Percentiles rank a stretch among this genome's conserved stretches.
Evolutionary conservation across 2,888 invertebrate genomes (phyloP).

Genomic region (Phoenoteleia sp.): DNA sequence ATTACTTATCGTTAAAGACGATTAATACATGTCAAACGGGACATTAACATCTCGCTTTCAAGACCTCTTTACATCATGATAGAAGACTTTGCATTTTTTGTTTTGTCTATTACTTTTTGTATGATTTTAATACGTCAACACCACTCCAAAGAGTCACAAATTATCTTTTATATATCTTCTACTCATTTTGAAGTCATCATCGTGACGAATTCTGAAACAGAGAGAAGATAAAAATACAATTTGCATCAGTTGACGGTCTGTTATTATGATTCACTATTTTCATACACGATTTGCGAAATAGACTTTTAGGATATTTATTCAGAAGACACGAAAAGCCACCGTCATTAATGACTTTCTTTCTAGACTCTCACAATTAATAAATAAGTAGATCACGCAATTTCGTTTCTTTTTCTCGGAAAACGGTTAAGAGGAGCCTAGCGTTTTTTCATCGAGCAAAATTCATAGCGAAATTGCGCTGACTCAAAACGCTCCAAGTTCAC

Average conservation of each 20-base stretch:
- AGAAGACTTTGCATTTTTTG: conserved; percentile 87
- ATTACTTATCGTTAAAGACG: conserved; percentile 86
- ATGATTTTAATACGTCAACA: conserved; percentile 88
- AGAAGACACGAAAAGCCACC: neutral
- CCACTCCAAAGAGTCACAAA: conserved; percentile 89
- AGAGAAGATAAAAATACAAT: conserved; percentile 80
- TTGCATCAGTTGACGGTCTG: conserved; percentile 43
- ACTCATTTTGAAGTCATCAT: conserved; percentile 99
- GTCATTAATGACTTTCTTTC: neutral
- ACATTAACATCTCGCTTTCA: conserved; percentile 83
- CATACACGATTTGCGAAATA: conserved; percentile 12
- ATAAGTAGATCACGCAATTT: too few relatives aligned
- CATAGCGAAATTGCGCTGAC: neutral
- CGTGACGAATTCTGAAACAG: conserved; percentile 98
- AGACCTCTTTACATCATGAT: conserved; percentile 86
- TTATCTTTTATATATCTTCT: conserved; percentile 89
- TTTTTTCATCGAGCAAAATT: too few relatives aligned
- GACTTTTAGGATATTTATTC: conserved; percentile 55
- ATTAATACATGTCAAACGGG: conserved; percentile 85
- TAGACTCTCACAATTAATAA: too few relatives aligned
- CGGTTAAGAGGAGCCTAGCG: too few relatives aligned
- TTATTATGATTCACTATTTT: conserved; percentile 48
- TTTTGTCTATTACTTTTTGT: conserved; percentile 82
- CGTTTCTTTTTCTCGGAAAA: neutral
- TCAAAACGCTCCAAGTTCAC: neutral